These are phyloP conservation scores for Gymnocephalus cernua DNA, from an alignment of 2,113 vertebrate species.

Conservation along the genomic window DNA sequence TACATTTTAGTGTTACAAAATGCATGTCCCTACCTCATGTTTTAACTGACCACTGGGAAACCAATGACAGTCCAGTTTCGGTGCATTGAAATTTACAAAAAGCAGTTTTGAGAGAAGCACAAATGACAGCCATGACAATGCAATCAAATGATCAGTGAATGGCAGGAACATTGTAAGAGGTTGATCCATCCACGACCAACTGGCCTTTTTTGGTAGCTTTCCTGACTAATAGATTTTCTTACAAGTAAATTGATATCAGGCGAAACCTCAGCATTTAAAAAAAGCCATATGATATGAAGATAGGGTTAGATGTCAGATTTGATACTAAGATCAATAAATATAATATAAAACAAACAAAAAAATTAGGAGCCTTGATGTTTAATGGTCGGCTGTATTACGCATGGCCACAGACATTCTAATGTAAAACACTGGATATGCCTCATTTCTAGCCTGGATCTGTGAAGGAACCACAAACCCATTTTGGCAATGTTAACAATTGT, in stretches of 20 bases:
- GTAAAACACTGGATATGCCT: slow-evolving; percentile 22
- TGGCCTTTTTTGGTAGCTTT: slow-evolving; percentile 63
- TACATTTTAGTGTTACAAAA: slow-evolving; percentile 39
- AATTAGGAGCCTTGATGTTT: slow-evolving; percentile 38
- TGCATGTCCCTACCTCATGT: slow-evolving; percentile 73
- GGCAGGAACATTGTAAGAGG: slow-evolving; percentile 26
- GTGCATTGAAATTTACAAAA: slow-evolving; percentile 49
- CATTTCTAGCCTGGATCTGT: slow-evolving; percentile 44
- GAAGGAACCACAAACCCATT: slow-evolving; percentile 36
- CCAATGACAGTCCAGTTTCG: slow-evolving; percentile 10
- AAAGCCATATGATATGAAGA: slow-evolving; percentile 65
- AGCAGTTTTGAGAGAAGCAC: slow-evolving; percentile 69
- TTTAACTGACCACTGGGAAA: slow-evolving; percentile 45
- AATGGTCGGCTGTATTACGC: slow-evolving; percentile 13
- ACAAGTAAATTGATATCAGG: slow-evolving; percentile 31
- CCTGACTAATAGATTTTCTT: slow-evolving; percentile 44
- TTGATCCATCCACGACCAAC: slow-evolving; percentile 29
- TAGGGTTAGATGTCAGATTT: slow-evolving; percentile 61
- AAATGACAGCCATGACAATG: slow-evolving; percentile 41
- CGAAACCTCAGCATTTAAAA: slow-evolving; percentile 40
- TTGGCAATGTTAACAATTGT: slow-evolving; percentile 57
- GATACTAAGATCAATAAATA: slow-evolving; percentile 41
- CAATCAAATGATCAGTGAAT: slow-evolving; percentile 33
- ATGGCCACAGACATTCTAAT: slow-evolving; percentile 12
- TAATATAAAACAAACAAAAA: slow-evolving; percentile 17